phyloP scores from a whole-genome alignment of 2,888 invertebrate genomes.

The Apotomis capreana region DNA sequence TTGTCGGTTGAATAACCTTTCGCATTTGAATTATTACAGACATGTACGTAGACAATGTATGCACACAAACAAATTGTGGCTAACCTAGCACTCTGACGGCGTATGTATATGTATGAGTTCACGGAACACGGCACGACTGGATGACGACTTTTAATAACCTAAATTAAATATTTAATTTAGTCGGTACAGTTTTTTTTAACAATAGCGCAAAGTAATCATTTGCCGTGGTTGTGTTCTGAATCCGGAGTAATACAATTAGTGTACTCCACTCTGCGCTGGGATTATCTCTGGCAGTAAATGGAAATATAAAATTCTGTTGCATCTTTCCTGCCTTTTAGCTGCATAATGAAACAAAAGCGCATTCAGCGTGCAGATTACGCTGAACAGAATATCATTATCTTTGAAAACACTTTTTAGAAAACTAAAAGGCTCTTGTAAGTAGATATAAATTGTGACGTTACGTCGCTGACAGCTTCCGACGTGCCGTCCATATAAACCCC shows the following conservation, averaged over 20 bases:
- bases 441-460: slow-evolving; percentile 28
- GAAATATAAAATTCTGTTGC: slow-evolving; percentile 41
- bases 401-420: slow-evolving; percentile 15
- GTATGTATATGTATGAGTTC: slow-evolving; percentile 42
- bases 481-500: slow-evolving; percentile 36
- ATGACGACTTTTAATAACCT: slow-evolving; percentile 45
- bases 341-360: slow-evolving; percentile 40
- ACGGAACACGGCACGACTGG: slow-evolving; percentile 41
- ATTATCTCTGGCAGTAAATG: slow-evolving; percentile 36
- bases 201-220: slow-evolving; percentile 36
- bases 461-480: slow-evolving; percentile 20
- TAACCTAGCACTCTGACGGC: slow-evolving; percentile 37
- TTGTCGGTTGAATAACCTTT: slow-evolving; percentile 60
- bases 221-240: slow-evolving; percentile 28
- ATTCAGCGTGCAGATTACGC: slow-evolving; percentile 31
- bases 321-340: slow-evolving; percentile 40
- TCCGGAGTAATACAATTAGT: slow-evolving; percentile 37
- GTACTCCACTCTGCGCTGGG: slow-evolving; percentile 30
- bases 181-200: slow-evolving; percentile 26
- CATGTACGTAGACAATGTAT: slow-evolving; percentile 46
- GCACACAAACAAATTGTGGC: slow-evolving; percentile 45
- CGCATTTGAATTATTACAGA: slow-evolving; percentile 45
- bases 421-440: slow-evolving; percentile 2
- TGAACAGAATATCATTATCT: slow-evolving; percentile 17
- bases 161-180: slow-evolving; percentile 36